These are phyloP conservation scores for Vespertilio murinus DNA, from an alignment of 2,797 vertebrate species.

Conservation along the genomic window DNA sequence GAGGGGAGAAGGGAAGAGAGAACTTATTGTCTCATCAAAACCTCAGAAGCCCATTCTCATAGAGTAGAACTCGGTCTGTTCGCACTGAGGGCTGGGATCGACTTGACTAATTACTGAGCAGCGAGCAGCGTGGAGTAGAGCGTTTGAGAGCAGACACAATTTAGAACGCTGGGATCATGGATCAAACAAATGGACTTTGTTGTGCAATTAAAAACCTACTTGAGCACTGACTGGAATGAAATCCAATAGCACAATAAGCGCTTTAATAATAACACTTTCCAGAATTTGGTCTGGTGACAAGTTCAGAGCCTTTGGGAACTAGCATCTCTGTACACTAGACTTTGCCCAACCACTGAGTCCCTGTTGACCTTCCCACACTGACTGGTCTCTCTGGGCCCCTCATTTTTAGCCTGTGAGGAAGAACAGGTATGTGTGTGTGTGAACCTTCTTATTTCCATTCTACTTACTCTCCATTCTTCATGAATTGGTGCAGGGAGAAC, in stretches of 20 bases:
- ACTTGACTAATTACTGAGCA: constrained; percentile 55
- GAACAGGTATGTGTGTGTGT: not conserved
- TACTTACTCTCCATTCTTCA: not conserved
- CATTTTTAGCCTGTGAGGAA: not conserved
- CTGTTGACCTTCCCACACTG: not conserved
- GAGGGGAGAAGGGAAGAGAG: constrained; percentile 21
- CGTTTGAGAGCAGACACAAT: constrained; percentile 5
- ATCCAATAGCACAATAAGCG: constrained; percentile 60
- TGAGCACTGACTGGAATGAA: constrained; percentile 57
- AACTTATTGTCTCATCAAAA: constrained; percentile 49
- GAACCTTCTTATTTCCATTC: not conserved
- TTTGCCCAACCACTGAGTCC: not conserved
- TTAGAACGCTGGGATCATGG: constrained; percentile 17
- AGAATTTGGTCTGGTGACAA: not conserved
- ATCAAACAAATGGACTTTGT: constrained; percentile 65
- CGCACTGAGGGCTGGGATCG: constrained; percentile 34
- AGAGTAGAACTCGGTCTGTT: constrained; percentile 48
- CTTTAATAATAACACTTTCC: constrained; percentile 56
- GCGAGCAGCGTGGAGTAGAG: not conserved
- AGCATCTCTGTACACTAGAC: not conserved
- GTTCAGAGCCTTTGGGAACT: not conserved
- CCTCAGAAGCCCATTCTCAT: constrained; percentile 48
- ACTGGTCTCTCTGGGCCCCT: not conserved
- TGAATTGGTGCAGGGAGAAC: not conserved
- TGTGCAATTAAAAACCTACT: constrained; percentile 61